Base-by-base conservation (phyloP, 2,113 vertebrate species). In the Lophius piscatorius region DNA sequence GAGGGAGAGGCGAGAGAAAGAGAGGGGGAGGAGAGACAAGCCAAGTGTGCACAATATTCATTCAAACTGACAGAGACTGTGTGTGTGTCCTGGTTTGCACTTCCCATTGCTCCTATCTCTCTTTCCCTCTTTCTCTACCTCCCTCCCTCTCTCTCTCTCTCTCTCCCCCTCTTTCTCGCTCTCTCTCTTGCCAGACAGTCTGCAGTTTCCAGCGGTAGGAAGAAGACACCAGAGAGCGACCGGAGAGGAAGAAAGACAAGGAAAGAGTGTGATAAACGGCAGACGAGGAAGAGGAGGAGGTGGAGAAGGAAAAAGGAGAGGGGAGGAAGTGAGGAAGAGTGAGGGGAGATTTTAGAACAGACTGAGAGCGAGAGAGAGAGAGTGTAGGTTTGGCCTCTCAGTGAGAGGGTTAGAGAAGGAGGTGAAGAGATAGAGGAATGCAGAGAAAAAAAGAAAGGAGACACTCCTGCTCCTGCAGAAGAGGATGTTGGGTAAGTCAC, bases 61-160 rank as follows among this genome's bases (percentile, higher is more conserved):
- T 89, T 90, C 87, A 89, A 87, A 90, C 76, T 86, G 88, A 88
- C 87, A 88, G 78, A 83, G 86, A 55, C 81, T 85, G 86, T 78
- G 67, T 72, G 67, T 72, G 74, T 83, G 77, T 90, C 87, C 89
- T 88, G 87, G 86, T 85, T 80, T 91, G 82, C 85, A 86, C 88
- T 87, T 82, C 75, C 61, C 78, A 47, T 22, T 68, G 78, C 72
- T 66, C 57, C 76, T 50, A 62, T 14, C 22, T 58, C 64, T 62
- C 60, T 63, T 58, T 39, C 58, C 12, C 31, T 21, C 40, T 41
- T 44, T 38, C 63, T 31, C 65, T 51, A 52, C 68, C 42, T 41
- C 65, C 46, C 63, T 48, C 50, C 38, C 45, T 33, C 52, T 49
- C 65, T 44, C 40, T 58, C 38, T 48, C 42, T 17, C 39, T 17